Percentiles rank a stretch among this genome's conserved stretches.
Conservation (phyloP, 2,888 invertebrate species). For the Diarsia mendica region DNA sequence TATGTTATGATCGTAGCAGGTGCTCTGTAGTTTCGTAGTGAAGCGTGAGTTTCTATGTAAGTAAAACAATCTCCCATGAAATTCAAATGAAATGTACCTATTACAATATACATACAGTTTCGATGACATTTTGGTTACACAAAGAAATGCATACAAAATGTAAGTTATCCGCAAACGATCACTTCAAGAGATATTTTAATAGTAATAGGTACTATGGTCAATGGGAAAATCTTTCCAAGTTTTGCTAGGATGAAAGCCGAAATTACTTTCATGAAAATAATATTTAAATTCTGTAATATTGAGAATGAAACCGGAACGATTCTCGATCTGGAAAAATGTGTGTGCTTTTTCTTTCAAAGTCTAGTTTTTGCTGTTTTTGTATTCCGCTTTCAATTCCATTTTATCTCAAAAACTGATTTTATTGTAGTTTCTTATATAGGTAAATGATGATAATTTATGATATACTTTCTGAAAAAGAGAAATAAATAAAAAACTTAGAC, state of each 20-base stretch:
- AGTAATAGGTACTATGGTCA: slow-evolving; percentile 27
- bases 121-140: slow-evolving; percentile 13
- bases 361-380: neutral
- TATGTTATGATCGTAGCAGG: neutral
- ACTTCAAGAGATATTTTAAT: slow-evolving; percentile 21
- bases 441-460: neutral
- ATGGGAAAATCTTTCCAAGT: slow-evolving; percentile 31
- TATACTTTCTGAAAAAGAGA: neutral
- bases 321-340: neutral
- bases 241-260: slow-evolving; percentile 22
- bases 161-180: neutral
- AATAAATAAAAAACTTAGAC: no score
- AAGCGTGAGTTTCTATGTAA: neutral
- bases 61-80: slow-evolving; percentile 7
- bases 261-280: slow-evolving; percentile 42
- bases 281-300: slow-evolving; percentile 43
- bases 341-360: slow-evolving; percentile 11
- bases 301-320: slow-evolving; percentile 3
- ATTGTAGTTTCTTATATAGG: neutral
- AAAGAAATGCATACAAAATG: slow-evolving; percentile 27
- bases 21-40: neutral
- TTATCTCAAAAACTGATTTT: neutral
- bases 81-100: slow-evolving; percentile 33
- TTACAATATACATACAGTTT: neutral
- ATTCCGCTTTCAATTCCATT: neutral